phyloP scores from a whole-genome alignment of 2,113 vertebrate species.

The Corythornis cristatus region DNA sequence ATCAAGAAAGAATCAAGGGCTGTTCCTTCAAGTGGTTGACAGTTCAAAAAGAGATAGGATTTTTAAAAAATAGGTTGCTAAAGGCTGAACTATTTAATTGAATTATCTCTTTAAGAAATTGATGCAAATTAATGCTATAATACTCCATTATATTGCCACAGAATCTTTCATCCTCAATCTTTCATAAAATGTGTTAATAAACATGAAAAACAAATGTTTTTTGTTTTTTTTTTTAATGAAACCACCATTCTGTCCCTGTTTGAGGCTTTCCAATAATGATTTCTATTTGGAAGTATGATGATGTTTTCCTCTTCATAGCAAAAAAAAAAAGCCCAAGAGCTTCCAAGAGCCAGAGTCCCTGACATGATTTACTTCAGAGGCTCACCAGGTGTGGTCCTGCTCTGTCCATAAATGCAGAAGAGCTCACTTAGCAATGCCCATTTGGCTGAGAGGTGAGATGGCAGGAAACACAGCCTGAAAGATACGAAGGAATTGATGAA shows the following conservation, averaged over 20 bases:
- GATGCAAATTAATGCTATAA: constrained; percentile 51
- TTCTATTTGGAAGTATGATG: neutral
- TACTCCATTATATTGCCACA: neutral
- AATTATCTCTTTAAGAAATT: constrained; percentile 54
- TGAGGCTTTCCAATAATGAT: neutral
- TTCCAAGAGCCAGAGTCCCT: neutral
- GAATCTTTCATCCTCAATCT: neutral
- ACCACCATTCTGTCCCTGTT: neutral
- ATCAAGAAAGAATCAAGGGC: constrained; percentile 57
- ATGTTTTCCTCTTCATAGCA: neutral
- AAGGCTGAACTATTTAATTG: constrained; percentile 46
- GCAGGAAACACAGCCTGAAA: neutral
- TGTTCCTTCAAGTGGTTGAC: constrained; percentile 60
- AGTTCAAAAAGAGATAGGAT: constrained; percentile 36
- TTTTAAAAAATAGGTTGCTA: constrained; percentile 44
- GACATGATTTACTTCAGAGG: neutral
- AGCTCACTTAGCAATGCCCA: neutral
- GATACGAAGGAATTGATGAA: neutral
- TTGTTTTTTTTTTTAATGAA: neutral
- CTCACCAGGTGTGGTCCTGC: neutral
- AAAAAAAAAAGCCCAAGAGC: neutral
- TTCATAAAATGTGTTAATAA: constrained; percentile 7
- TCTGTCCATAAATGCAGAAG: neutral
- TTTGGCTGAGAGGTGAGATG: neutral
- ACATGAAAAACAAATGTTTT: neutral